Evolutionary conservation across 2,888 invertebrate genomes (phyloP), one percentile per base, ranked within the genome.

Genomic region (Pseudococcus jackbeardsleyi): DNA sequence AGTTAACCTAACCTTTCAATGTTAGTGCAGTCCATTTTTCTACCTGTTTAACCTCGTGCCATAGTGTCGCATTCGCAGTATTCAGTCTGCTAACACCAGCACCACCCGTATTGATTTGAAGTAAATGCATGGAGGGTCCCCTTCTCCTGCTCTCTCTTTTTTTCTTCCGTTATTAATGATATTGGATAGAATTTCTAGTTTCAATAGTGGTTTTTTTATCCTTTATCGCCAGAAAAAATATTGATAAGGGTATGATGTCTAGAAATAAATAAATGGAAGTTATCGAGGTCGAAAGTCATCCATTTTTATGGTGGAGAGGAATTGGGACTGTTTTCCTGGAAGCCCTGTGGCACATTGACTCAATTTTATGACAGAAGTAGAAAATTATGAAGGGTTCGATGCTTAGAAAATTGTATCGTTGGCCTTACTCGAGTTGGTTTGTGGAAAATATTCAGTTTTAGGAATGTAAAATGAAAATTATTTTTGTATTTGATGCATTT

Each of bases 21-120:
- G 79, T 82, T 82, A 82, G 79, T 82, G 79, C 79, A 82, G 79
- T 82, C 79, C 79, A 82, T 82, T 33, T 82, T 11, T 19, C 46
- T 46, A 82, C 79, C 79, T 82, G 79, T 82, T 82, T 82, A 82
- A 82, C 79, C 79, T 82, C 79, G 79, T 82, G 79, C 46, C 33
- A 46, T 19, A 82, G 46, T 46, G 79, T 46, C 79, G 79, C 79
- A 82, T 82, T 82, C 46, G 19, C n/a, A 82, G 39, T 0, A 15
- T 77, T 39, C 39, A 79, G 79, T n/a, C 19, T 82, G 19, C 79
- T 7, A 46, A 46, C 22, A 42, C 46, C 26, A 33, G n/a, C 79
- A 82, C 79, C 79, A 82, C 79, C 79, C 42, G 79, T 82, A 82
- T 82, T 82, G 79, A 82, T 82, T n/a, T 46, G 79, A 42, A 42